These are phyloP conservation scores for Eulemur macaco DNA, from an alignment of 2,113 vertebrate species.

Conservation along the genomic window DNA sequence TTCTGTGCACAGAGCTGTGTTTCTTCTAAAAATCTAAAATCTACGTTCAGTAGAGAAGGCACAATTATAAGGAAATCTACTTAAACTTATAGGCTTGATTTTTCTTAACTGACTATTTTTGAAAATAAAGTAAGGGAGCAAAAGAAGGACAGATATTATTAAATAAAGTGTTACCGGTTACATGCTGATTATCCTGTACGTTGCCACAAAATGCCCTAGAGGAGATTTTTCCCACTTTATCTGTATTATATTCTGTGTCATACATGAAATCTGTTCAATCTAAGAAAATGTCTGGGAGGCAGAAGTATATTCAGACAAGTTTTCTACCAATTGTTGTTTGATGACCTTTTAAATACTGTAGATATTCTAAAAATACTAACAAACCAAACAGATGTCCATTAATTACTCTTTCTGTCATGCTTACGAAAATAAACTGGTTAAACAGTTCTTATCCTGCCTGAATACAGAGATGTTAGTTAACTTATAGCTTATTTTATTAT, in stretches of 20 bases:
- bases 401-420: background rate
- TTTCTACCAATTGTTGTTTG: background rate
- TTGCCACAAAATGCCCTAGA: background rate
- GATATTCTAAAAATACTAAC: background rate
- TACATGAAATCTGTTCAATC: background rate
- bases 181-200: background rate
- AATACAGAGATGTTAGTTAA: background rate
- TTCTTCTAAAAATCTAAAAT: conserved; percentile 2
- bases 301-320: background rate
- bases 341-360: background rate
- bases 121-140: background rate
- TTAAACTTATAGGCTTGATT: background rate
- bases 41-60: background rate
- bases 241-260: background rate
- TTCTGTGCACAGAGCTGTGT: background rate
- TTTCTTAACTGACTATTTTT: background rate
- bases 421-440: background rate
- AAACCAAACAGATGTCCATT: background rate
- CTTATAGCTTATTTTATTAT: conserved; percentile 12
- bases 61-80: background rate
- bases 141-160: background rate
- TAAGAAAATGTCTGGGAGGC: background rate
- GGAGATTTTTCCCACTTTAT: background rate
- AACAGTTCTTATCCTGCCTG: background rate
- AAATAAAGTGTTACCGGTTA: background rate